A percentile compares a stretch with the other conserved stretches of the same genome.
Conservation (phyloP, 2,113 vertebrate species). For the Fregetta grallaria region DNA sequence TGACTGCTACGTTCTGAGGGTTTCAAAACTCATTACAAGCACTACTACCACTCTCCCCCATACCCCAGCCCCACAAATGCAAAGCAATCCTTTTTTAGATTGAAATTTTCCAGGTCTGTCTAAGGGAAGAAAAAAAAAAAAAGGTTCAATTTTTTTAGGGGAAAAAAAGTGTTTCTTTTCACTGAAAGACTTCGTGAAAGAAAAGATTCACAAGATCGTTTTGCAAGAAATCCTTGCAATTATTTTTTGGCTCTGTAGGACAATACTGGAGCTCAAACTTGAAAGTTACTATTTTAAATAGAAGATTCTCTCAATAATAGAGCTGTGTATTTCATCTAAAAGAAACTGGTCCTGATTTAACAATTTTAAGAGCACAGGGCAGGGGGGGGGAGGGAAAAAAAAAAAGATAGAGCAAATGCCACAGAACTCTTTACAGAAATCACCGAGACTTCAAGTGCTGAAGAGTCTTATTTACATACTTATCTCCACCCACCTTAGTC, state of each 20-base stretch:
- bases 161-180: not conserved
- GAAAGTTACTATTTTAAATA: not conserved
- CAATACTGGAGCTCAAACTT: not conserved
- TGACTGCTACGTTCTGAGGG: not conserved
- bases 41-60: not conserved
- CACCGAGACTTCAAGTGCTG: not conserved
- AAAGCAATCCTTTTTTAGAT: not conserved
- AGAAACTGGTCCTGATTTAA: not conserved
- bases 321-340: not conserved
- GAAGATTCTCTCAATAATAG: not conserved
- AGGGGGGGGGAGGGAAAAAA: fast-evolving
- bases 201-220: not conserved
- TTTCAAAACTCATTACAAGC: not conserved
- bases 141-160: not conserved
- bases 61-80: not conserved
- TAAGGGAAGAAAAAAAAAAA: not conserved
- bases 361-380: not conserved
- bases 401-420: not conserved
- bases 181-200: not conserved
- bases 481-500: not conserved
- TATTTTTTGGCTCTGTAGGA: not conserved
- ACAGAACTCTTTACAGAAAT: not conserved
- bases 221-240: not conserved
- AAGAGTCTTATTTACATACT: not conserved
- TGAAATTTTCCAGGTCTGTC: not conserved